These are phyloP conservation scores for Catharus bicknelli DNA, from an alignment of 2,113 vertebrate species.

Conservation along the genomic window DNA sequence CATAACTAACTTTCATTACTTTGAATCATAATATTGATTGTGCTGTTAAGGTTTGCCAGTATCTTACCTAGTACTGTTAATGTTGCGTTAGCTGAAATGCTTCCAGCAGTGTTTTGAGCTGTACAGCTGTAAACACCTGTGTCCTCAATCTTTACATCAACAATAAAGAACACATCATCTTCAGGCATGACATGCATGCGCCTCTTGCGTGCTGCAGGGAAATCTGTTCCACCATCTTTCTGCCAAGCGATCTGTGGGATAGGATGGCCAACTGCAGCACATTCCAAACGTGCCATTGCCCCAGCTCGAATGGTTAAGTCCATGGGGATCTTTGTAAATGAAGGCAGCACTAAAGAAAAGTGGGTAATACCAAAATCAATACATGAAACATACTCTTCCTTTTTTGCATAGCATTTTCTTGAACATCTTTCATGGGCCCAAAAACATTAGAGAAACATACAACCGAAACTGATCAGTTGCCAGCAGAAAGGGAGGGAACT, in stretches of 20 bases:
- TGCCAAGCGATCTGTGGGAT: slow-evolving; percentile 97
- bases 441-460: not conserved
- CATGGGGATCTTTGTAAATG: slow-evolving; percentile 94
- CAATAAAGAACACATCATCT: slow-evolving; percentile 96
- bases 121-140: slow-evolving; percentile 94
- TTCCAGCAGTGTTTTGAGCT: slow-evolving; percentile 93
- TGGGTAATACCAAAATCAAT: not conserved
- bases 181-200: slow-evolving; percentile 98
- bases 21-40: not conserved
- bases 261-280: slow-evolving; percentile 89
- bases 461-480: not conserved
- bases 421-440: not conserved
- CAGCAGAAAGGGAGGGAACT: not conserved
- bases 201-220: slow-evolving; percentile 91
- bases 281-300: slow-evolving; percentile 90
- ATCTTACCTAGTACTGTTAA: slow-evolving; percentile 90
- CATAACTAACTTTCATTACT: not conserved
- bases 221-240: slow-evolving; percentile 95
- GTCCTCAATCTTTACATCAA: slow-evolving; percentile 92
- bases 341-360: slow-evolving; percentile 85
- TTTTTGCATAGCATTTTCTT: not conserved
- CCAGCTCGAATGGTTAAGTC: slow-evolving; percentile 91
- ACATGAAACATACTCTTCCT: not conserved
- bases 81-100: slow-evolving; percentile 91
- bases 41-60: not conserved